A percentile compares a stretch with the other conserved stretches of the same genome.
These are phyloP conservation scores for Synergus laeviventris DNA, from an alignment of 2,888 invertebrate species.

Conservation along the genomic window DNA sequence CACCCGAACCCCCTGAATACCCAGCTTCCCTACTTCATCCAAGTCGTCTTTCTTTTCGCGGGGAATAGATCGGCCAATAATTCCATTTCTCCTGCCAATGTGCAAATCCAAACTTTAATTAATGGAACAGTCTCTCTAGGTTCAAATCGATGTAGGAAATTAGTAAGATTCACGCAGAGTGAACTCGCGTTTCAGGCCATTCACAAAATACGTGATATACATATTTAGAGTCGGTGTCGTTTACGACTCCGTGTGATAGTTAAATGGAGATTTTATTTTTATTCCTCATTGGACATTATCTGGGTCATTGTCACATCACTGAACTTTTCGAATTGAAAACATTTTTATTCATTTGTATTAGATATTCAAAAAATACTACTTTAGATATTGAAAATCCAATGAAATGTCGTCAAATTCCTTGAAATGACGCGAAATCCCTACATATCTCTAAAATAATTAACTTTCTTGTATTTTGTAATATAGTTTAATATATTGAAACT, in stretches of 20 bases:
- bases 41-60: slow-evolving; percentile 37
- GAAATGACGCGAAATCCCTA: too few species aligned
- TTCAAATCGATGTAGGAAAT: slow-evolving; percentile 62
- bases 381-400: too few species aligned
- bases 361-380: too few species aligned
- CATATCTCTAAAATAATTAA: too few species aligned
- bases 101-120: slow-evolving; percentile 73
- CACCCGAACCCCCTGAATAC: background rate
- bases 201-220: background rate
- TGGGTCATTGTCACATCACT: too few species aligned
- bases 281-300: too few species aligned
- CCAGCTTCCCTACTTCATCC: background rate
- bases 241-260: background rate
- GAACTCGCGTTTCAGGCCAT: background rate
- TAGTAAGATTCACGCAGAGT: slow-evolving; percentile 60
- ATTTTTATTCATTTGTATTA: too few species aligned
- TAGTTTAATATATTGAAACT: too few species aligned
- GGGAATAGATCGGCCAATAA: slow-evolving; percentile 64
- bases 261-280: background rate
- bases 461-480: too few species aligned
- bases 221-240: background rate
- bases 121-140: slow-evolving; percentile 67
- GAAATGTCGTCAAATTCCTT: too few species aligned
- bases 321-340: too few species aligned
- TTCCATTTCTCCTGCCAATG: slow-evolving; percentile 69